Evolutionary conservation across 2,888 invertebrate genomes (phyloP).

Genomic region (Dione vanillae): DNA sequence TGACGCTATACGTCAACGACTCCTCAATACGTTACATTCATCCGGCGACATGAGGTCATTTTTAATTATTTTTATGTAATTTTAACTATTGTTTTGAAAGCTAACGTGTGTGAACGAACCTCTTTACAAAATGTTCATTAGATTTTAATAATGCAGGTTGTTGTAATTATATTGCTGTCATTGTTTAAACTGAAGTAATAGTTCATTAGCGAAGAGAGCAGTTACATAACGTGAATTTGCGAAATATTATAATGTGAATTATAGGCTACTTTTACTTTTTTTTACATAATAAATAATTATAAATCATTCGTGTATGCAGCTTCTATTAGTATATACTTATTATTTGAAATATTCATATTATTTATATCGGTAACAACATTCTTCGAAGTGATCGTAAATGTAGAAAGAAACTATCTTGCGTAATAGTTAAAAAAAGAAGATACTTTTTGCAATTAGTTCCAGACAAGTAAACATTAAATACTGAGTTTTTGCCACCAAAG

Average conservation of each 20-base stretch:
- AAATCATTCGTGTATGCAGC: background rate
- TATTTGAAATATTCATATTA: background rate
- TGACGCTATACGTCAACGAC: constrained; percentile 69
- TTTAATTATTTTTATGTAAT: constrained; percentile 80
- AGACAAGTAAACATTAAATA: constrained; percentile 35
- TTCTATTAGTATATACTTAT: background rate
- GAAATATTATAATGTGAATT: constrained; percentile 9
- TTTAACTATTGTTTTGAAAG: constrained; percentile 66
- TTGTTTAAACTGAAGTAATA: constrained; percentile 36
- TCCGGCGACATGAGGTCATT: constrained; percentile 75
- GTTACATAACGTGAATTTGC: constrained; percentile 32
- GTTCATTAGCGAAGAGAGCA: constrained; percentile 37
- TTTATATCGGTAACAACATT: constrained; percentile 5
- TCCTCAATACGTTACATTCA: constrained; percentile 57
- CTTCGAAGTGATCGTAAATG: constrained; percentile 27
- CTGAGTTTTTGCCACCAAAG: constrained; percentile 25
- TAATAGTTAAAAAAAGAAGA: constrained; percentile 38
- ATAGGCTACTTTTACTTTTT: constrained; percentile 23
- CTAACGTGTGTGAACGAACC: constrained; percentile 73
- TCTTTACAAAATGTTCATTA: constrained; percentile 42
- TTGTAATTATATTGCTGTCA: constrained; percentile 38
- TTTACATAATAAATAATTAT: constrained; percentile 1
- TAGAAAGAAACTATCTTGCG: constrained; percentile 43
- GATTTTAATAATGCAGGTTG: constrained; percentile 27
- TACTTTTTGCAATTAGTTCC: constrained; percentile 42